These are phyloP conservation scores for Siniperca obscura DNA, from an alignment of 2,797 vertebrate genomes.

Conservation along the genomic window DNA sequence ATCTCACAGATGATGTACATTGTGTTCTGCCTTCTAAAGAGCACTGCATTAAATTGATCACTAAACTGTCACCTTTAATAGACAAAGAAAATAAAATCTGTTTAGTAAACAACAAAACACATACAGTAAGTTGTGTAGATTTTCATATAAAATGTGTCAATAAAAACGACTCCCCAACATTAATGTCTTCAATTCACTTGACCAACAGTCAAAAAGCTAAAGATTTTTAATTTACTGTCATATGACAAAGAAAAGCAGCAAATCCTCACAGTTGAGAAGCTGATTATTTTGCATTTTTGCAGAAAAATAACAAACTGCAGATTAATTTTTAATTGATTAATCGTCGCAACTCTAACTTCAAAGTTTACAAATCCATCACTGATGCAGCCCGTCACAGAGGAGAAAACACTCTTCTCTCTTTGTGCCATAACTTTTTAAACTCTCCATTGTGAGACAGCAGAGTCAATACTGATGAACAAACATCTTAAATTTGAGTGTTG, in stretches of 20 bases:
- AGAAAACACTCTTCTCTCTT: not conserved
- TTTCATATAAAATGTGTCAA: not conserved
- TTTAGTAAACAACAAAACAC: not conserved
- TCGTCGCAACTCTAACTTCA: not conserved
- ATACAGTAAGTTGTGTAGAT: not conserved
- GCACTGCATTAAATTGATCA: not conserved
- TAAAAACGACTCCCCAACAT: not conserved
- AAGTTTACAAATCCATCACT: conserved; percentile 7
- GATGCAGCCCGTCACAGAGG: not conserved
- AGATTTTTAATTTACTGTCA: not conserved
- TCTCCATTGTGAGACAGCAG: not conserved
- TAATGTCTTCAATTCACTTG: not conserved
- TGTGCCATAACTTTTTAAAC: not conserved
- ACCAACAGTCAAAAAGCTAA: not conserved
- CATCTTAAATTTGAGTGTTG: not conserved
- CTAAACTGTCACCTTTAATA: not conserved
- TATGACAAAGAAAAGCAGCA: not conserved
- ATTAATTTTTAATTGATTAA: not conserved
- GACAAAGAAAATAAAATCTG: not conserved
- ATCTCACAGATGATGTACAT: not conserved
- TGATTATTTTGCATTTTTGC: not conserved
- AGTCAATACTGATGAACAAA: not conserved
- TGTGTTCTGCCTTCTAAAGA: not conserved
- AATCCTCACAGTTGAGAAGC: not conserved
- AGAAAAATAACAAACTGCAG: not conserved